A percentile compares a stretch with the other conserved stretches of the same genome.
Conservation (phyloP, 1,140 invertebrate genomes). For the Mylabris phalerata region DNA sequence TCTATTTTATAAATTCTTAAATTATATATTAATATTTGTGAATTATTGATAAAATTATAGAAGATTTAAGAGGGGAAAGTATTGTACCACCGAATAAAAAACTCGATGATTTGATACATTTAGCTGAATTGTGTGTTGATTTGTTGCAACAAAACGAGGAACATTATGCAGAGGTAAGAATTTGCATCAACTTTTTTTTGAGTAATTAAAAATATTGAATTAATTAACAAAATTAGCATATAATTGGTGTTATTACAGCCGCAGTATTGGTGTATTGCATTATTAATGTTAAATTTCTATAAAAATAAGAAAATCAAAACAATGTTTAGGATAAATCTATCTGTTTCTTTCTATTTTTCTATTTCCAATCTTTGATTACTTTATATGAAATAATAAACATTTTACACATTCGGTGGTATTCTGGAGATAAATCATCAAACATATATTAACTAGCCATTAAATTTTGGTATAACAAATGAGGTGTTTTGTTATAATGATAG, state of each 20-base stretch:
- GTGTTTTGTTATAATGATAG: too few relatives aligned
- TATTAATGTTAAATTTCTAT: too few relatives aligned
- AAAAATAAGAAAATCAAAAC: too few relatives aligned
- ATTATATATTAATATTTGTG: conserved; percentile 1
- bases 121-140: conserved; percentile 97
- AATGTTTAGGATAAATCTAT: too few relatives aligned
- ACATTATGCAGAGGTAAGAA: conserved; percentile 97
- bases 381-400: too few relatives aligned
- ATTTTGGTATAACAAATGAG: too few relatives aligned
- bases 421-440: too few relatives aligned
- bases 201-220: neutral
- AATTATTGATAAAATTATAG: conserved; percentile 35
- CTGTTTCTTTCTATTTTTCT: too few relatives aligned
- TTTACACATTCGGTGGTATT: too few relatives aligned
- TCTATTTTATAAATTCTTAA: neutral
- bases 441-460: too few relatives aligned
- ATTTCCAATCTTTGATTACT: too few relatives aligned
- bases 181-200: neutral
- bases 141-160: conserved; percentile 98
- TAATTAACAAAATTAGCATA: neutral
- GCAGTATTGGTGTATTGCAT: too few relatives aligned
- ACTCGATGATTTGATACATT: conserved; percentile 92
- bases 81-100: conserved; percentile 79
- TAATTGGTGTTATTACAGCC: neutral
- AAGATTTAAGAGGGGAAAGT: conserved; percentile 76